phyloP scores from a whole-genome alignment of 2,797 vertebrate species.

The Poecilia wingei region DNA sequence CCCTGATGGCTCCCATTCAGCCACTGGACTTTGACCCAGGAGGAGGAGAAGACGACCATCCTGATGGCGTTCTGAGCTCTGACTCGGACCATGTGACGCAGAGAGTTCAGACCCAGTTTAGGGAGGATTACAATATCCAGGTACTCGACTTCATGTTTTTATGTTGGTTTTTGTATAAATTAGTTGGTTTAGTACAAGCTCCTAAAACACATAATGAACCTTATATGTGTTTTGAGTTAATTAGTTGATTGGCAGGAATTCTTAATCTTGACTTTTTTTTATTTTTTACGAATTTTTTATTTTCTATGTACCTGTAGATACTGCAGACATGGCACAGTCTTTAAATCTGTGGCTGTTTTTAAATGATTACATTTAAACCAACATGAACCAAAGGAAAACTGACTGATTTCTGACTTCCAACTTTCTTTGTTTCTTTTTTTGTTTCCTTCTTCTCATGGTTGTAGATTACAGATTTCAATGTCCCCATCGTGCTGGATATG shows the following conservation, averaged over 20 bases:
- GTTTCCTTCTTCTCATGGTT: neutral
- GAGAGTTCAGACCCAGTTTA: conserved; percentile 24
- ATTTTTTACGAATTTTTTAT: neutral
- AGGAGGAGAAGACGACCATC: neutral
- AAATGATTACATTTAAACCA: neutral
- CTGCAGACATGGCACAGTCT: too few relatives aligned
- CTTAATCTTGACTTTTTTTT: neutral
- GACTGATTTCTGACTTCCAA: neutral
- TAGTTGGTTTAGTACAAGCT: neutral
- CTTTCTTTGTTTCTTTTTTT: neutral
- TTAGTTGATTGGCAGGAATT: neutral
- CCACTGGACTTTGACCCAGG: conserved; percentile 29
- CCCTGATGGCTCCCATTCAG: conserved; percentile 5
- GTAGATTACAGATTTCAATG: conserved; percentile 69
- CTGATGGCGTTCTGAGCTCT: neutral
- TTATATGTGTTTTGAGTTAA: neutral
- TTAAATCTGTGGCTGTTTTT: neutral
- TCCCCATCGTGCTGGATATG: conserved; percentile 78
- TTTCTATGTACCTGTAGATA: neutral
- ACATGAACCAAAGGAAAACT: neutral
- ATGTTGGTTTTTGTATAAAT: neutral
- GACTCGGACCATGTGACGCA: conserved; percentile 17
- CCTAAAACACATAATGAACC: neutral
- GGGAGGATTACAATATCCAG: conserved; percentile 25
- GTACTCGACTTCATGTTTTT: conserved; percentile 26